These are phyloP conservation scores for Sarotherodon lohbergeri DNA, from an alignment of 2,113 vertebrate genomes.

Conservation along the genomic window DNA sequence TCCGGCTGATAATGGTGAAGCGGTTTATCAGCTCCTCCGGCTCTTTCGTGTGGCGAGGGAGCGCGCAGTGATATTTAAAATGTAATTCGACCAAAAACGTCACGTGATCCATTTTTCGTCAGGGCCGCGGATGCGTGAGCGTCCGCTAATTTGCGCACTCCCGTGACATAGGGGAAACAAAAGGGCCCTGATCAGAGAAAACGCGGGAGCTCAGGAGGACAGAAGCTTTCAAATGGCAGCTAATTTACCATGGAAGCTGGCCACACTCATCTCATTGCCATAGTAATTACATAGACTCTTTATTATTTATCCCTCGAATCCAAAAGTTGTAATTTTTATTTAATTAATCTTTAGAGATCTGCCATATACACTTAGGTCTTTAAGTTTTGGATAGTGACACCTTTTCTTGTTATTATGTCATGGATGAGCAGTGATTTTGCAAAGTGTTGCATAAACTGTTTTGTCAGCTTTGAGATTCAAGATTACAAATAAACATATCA, in stretches of 20 bases:
- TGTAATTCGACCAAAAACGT: slow-evolving; percentile 64
- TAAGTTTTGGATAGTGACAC: not conserved
- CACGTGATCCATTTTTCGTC: slow-evolving; percentile 66
- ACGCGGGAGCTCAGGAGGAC: not conserved
- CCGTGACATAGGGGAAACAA: slow-evolving; percentile 9
- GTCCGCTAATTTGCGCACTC: slow-evolving; percentile 37
- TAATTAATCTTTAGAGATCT: not conserved
- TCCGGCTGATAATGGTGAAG: not conserved
- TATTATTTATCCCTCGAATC: not conserved
- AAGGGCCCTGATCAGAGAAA: not conserved
- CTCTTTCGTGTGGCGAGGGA: slow-evolving; percentile 55
- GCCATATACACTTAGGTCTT: not conserved
- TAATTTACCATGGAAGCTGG: not conserved
- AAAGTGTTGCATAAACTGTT: not conserved
- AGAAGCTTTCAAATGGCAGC: not conserved
- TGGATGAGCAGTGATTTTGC: not conserved
- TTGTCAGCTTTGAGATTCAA: not conserved
- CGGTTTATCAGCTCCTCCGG: slow-evolving; percentile 56
- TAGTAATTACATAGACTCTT: not conserved
- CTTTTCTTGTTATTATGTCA: not conserved
- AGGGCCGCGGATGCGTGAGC: slow-evolving; percentile 58
- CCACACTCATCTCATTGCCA: not conserved
- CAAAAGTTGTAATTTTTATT: not conserved
- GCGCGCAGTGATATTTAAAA: slow-evolving; percentile 68
- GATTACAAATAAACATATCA: not conserved